Conservation (phyloP, 2,888 invertebrate species). For the Aelia acuminata region DNA sequence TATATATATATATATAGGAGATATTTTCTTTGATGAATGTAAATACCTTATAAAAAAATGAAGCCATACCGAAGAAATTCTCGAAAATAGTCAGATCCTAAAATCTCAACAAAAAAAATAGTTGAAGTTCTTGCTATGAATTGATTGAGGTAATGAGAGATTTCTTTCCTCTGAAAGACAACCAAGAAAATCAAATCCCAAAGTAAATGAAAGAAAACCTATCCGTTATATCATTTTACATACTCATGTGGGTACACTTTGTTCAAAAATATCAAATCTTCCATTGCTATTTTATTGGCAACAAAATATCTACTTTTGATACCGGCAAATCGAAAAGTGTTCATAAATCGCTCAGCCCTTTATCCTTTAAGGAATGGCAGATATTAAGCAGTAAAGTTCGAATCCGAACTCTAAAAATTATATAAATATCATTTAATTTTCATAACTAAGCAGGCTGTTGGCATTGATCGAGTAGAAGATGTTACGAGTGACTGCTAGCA, state of each 20-base stretch:
- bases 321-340: background rate
- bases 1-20: no score
- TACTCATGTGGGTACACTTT: background rate
- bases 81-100: background rate
- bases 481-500: background rate
- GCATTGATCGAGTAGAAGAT: background rate
- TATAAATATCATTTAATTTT: background rate
- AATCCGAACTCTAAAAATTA: background rate
- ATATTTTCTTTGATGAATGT: no score
- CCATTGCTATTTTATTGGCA: no score
- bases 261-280: background rate
- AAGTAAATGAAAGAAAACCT: background rate
- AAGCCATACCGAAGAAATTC: background rate
- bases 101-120: background rate
- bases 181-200: background rate
- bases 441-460: background rate
- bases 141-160: background rate
- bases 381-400: background rate
- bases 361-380: background rate
- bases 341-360: background rate
- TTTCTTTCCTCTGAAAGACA: background rate
- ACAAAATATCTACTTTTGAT: background rate
- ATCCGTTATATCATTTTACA: background rate
- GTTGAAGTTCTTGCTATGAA: no score
- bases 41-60: no score